A percentile compares a stretch with the other conserved stretches of the same genome.
These are phyloP conservation scores for Halesus radiatus DNA, from an alignment of 1,140 invertebrate species.

Conservation along the genomic window DNA sequence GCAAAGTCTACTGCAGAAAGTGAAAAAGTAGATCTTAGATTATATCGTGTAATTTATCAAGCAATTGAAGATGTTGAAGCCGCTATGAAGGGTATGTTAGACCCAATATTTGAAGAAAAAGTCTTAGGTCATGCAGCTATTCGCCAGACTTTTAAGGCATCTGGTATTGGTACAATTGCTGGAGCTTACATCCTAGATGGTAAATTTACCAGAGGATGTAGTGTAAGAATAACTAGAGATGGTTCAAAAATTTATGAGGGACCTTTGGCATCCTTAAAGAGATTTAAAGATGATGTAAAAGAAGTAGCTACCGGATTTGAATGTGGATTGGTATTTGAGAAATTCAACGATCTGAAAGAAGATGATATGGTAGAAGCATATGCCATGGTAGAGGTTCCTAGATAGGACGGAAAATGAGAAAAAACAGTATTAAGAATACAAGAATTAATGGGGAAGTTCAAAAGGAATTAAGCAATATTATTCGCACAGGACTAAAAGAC, in stretches of 20 bases:
- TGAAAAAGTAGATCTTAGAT: slow-evolving; percentile 9
- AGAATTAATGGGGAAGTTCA: too few species aligned
- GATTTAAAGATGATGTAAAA: not conserved
- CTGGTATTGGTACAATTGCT: not conserved
- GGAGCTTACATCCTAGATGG: not conserved
- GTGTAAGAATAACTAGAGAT: not conserved
- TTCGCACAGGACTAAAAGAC: too few species aligned
- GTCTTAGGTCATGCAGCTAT: not conserved
- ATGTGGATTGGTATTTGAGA: not conserved
- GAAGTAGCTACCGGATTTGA: not conserved
- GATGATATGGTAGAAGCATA: not conserved
- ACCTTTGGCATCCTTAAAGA: not conserved
- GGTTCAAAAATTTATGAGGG: not conserved
- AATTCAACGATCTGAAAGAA: not conserved
- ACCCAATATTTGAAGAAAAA: not conserved
- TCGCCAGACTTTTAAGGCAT: not conserved
- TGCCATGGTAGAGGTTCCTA: not conserved
- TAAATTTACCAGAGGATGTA: not conserved
- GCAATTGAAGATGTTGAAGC: not conserved
- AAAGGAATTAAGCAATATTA: too few species aligned
- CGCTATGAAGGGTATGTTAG: not conserved
- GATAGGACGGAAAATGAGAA: too few species aligned
- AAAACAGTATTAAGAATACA: too few species aligned
- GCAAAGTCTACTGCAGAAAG: not conserved
- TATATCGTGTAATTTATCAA: not conserved